Evolutionary conservation across 2,888 invertebrate species (phyloP).

Genomic region (Eustalomyia histrio): DNA sequence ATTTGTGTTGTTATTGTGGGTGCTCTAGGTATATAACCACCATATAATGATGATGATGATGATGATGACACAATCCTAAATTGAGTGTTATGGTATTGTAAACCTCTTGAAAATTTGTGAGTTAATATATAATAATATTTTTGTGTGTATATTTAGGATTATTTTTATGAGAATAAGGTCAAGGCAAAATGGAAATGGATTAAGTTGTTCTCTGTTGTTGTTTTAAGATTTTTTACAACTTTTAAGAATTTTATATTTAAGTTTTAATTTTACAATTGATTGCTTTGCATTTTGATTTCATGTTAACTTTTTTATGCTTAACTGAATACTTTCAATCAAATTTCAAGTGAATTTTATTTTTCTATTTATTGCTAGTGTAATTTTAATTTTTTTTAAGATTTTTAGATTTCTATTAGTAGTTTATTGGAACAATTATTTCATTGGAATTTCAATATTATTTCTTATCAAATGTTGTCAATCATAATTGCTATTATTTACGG

Average conservation of each 20-base stretch:
- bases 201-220: slow-evolving; percentile 15
- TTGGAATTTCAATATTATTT: neutral
- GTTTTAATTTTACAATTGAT: slow-evolving; percentile 26
- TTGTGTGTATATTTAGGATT: slow-evolving; percentile 13
- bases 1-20: neutral
- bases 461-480: slow-evolving; percentile 4
- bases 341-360: slow-evolving; percentile 21
- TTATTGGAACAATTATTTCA: neutral
- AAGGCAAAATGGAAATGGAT: slow-evolving; percentile 42
- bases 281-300: slow-evolving; percentile 10
- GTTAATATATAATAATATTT: slow-evolving; percentile 9
- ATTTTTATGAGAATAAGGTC: slow-evolving; percentile 43
- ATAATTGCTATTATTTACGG: neutral
- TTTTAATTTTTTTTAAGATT: neutral
- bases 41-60: neutral
- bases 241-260: slow-evolving; percentile 20
- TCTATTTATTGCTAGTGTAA: slow-evolving; percentile 1
- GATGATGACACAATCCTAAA: slow-evolving; percentile 1
- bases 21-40: neutral
- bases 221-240: slow-evolving; percentile 18
- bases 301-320: slow-evolving; percentile 21
- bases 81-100: slow-evolving; percentile 2
- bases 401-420: neutral
- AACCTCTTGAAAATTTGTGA: slow-evolving; percentile 24
- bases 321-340: slow-evolving; percentile 13